Conservation (phyloP, 2,113 vertebrate species). For the Pagrus major region DNA sequence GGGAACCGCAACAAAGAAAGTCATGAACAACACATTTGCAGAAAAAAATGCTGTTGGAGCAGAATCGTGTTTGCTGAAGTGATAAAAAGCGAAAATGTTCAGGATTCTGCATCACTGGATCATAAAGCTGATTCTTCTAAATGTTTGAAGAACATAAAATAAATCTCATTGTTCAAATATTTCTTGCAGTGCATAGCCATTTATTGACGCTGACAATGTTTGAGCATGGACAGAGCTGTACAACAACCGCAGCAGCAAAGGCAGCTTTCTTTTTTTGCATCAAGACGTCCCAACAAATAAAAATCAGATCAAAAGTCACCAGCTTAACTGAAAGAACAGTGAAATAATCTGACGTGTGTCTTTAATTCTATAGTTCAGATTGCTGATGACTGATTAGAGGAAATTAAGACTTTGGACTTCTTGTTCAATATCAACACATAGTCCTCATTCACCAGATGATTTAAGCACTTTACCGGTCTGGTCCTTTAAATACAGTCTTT, state of each 20-base stretch:
- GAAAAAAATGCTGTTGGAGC: too few relatives aligned
- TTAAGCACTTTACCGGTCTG: neutral
- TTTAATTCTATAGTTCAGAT: neutral
- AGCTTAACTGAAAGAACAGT: neutral
- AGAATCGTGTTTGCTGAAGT: too few relatives aligned
- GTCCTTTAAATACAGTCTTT: neutral
- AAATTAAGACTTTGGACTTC: neutral
- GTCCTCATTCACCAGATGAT: neutral
- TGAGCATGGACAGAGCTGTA: constrained; percentile 45
- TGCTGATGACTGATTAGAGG: neutral
- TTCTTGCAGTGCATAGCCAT: constrained; percentile 50
- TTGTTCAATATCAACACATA: neutral
- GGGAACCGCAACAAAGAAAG: too few relatives aligned
- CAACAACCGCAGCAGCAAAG: constrained; percentile 37
- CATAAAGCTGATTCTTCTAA: too few relatives aligned
- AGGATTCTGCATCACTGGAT: too few relatives aligned
- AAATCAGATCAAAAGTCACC: neutral
- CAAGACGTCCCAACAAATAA: neutral
- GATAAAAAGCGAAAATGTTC: too few relatives aligned
- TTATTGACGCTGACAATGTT: constrained; percentile 55
- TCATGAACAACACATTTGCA: too few relatives aligned
- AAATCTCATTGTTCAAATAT: neutral
- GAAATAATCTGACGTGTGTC: neutral
- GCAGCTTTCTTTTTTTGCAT: constrained; percentile 6
- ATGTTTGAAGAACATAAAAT: too few relatives aligned